These are phyloP conservation scores for Oxygymnocypris stewartii DNA, from an alignment of 2,113 vertebrate species.

Conservation along the genomic window DNA sequence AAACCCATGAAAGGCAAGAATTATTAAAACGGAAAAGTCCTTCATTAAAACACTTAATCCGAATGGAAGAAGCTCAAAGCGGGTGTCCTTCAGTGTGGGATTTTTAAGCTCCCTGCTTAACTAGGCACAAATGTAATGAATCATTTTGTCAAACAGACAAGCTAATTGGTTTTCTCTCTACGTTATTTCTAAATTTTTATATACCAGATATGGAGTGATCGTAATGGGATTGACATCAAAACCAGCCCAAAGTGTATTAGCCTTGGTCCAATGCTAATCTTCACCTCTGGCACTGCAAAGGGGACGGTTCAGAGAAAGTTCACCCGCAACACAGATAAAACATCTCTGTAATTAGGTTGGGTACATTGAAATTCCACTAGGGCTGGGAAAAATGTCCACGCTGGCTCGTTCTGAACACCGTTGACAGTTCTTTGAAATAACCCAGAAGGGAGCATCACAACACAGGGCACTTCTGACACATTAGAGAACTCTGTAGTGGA, in stretches of 20 bases:
- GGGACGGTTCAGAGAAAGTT: slow-evolving; percentile 45
- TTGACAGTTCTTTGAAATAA: slow-evolving; percentile 48
- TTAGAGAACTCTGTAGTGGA: background rate
- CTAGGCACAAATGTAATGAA: background rate
- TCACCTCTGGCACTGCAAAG: slow-evolving; percentile 35
- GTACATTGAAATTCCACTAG: slow-evolving; percentile 11
- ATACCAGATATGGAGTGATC: background rate
- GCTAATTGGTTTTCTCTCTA: background rate
- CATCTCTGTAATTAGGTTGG: slow-evolving; percentile 24
- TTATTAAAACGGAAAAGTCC: background rate
- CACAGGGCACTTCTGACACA: background rate
- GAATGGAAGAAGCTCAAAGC: slow-evolving; percentile 2
- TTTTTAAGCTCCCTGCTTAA: slow-evolving; percentile 15
- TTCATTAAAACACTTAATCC: background rate
- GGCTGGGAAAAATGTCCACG: slow-evolving; percentile 17
- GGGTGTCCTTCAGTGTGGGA: slow-evolving; percentile 2
- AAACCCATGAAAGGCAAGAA: background rate
- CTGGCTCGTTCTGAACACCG: background rate
- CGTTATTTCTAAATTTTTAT: background rate
- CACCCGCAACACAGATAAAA: slow-evolving; percentile 45
- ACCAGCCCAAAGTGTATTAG: slow-evolving; percentile 7
- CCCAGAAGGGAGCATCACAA: slow-evolving; percentile 30
- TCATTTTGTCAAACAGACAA: background rate
- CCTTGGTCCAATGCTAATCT: slow-evolving; percentile 26
- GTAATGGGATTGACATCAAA: slow-evolving; percentile 20